Evolutionary conservation across 1,140 invertebrate genomes (phyloP), one percentile per base, ranked within the genome.

Genomic region (Rhopalosiphum padi): DNA sequence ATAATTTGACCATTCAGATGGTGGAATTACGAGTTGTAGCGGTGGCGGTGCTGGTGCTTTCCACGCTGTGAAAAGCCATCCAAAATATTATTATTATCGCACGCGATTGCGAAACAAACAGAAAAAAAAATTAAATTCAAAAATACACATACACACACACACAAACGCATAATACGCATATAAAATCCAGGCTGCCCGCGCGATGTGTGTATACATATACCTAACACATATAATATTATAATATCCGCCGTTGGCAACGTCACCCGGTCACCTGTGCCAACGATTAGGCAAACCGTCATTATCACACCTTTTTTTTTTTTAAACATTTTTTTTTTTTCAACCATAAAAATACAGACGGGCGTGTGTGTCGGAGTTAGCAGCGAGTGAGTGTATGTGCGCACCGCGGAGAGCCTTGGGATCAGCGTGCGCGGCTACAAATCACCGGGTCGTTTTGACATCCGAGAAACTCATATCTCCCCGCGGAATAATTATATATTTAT

Each of bases 231-330:
- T 51, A 60, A 51, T 90, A 53, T 55, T 91, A 77, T 46, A 68
- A 51, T 86, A 35, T 51, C 35, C 46, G 82, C 91, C 91, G 91
- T 93, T 93, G 91, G 91, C 77, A 93, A 86, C 91, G 91, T 51
- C 91, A 86, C 48, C 91, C 91, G 77, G 91, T 85, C 91, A 86
- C 82, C 77, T 55, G 91, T 93, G 91, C 91, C 91, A 93, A 93
- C 91, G 91, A 93, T 93, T 93, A 53, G 77, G 91, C 91, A 93
- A 93, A 93, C 91, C 82, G 46, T 93, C 91, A 85, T 93, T 53
- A 85, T 93, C 91, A 85, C 91, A 85, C 82, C 91, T 93, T 86
- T 51, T n/a, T 86, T 41, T 37, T 93, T n/a, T 83, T 41, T 53
- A 77, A 77, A n/a, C 37, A n/a, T 46, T 83, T 51, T 91, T 91